Percentiles rank a stretch among this genome's conserved stretches.
phyloP scores from a whole-genome alignment of 2,888 invertebrate genomes.

The Mystacides longicornis region DNA sequence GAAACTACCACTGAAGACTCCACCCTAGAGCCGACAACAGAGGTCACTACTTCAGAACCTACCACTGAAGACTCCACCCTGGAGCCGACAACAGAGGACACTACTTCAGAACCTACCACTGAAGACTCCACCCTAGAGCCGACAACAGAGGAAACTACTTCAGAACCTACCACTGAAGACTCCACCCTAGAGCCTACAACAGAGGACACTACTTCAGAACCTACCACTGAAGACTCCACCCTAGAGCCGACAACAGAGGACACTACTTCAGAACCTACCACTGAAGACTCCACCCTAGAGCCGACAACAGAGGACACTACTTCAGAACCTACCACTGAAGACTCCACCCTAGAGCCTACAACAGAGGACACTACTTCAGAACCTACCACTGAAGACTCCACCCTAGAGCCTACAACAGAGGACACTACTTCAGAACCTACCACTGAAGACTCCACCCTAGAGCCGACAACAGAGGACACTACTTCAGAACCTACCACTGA shows the following conservation, averaged over 20 bases:
- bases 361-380: no score
- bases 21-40: neutral
- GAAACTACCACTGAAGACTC: neutral
- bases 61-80: neutral
- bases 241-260: neutral
- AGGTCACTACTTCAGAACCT: neutral
- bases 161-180: neutral
- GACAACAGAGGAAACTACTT: neutral
- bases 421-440: no score
- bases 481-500: no score
- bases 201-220: neutral
- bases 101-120: neutral
- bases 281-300: neutral
- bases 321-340: no score
- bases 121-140: neutral
- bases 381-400: no score
- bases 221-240: neutral
- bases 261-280: neutral
- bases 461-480: no score
- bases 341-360: no score
- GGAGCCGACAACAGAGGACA: neutral
- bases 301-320: no score
- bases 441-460: no score
- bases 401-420: no score
- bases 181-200: no score